Conservation (phyloP, 2,888 invertebrate species). For the Harpagoxenus sublaevis region DNA sequence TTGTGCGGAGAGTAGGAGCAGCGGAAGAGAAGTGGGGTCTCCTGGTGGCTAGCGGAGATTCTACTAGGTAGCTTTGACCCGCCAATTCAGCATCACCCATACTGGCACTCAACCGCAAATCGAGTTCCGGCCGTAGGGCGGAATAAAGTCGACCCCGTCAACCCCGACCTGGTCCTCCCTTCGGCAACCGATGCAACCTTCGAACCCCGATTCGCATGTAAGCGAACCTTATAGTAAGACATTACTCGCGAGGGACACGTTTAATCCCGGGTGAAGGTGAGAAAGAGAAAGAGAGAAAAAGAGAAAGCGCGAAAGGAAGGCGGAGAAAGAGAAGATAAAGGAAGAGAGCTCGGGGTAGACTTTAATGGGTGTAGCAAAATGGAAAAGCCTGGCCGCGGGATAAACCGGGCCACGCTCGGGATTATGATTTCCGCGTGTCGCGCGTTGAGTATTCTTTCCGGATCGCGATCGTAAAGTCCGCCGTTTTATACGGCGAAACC, state of each 20-base stretch:
- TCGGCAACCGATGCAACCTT: constrained; percentile 62
- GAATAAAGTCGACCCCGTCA: constrained; percentile 82
- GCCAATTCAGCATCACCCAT: constrained; percentile 84
- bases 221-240: constrained; percentile 73
- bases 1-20: neutral
- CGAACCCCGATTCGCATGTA: constrained; percentile 75
- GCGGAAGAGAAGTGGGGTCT: constrained; percentile 62
- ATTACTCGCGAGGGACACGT: constrained; percentile 81
- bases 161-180: constrained; percentile 26
- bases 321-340: constrained; percentile 14
- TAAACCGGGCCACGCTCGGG: constrained; percentile 33
- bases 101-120: constrained; percentile 85
- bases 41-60: constrained; percentile 51
- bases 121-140: constrained; percentile 82
- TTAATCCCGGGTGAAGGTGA: constrained; percentile 62
- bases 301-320: neutral
- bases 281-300: constrained; percentile 14
- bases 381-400: constrained; percentile 56
- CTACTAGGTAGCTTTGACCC: constrained; percentile 77
- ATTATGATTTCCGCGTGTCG: constrained; percentile 41
- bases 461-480: constrained; percentile 26
- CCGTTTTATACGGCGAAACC: neutral
- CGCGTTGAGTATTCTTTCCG: constrained; percentile 16
- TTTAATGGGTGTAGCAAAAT: constrained; percentile 66
- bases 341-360: constrained; percentile 46